Percentiles rank a stretch among this genome's conserved stretches.
Evolutionary conservation across 1,140 invertebrate species (phyloP).

Genomic region (Drosophila sucinea): DNA sequence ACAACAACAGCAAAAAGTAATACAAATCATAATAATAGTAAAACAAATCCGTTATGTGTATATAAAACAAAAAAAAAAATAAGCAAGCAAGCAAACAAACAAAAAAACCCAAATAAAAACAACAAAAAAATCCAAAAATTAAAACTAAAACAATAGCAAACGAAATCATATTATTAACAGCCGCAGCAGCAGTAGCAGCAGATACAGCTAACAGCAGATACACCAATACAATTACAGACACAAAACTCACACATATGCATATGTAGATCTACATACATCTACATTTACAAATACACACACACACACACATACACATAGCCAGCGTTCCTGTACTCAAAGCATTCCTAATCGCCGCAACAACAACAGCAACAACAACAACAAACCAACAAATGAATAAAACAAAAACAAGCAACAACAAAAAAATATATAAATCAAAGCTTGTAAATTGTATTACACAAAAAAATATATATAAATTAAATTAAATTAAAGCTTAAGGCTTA

Average conservation of each 20-base stretch:
- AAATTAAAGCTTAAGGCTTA: conserved; percentile 56
- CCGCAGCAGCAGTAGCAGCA: conserved; percentile 19
- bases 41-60: conserved; percentile 4
- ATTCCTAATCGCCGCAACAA: conserved; percentile 67
- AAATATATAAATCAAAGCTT: conserved; percentile 38
- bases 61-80: not conserved
- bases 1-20: not conserved
- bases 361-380: conserved; percentile 39
- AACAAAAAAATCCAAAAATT: conserved; percentile 25
- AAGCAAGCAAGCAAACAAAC: conserved; percentile 38
- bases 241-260: conserved; percentile 19
- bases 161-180: conserved; percentile 9
- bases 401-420: conserved; percentile 31
- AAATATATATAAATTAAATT: conserved; percentile 26
- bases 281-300: conserved; percentile 18
- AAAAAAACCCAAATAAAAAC: conserved; percentile 1
- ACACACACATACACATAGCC: conserved; percentile 50
- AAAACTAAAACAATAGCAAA: conserved; percentile 16
- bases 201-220: conserved; percentile 34
- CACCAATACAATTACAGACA: conserved; percentile 28
- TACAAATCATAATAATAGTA: not conserved
- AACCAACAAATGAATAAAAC: conserved; percentile 23
- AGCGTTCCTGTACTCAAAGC: conserved; percentile 80
- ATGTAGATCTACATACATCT: conserved; percentile 25
- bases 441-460: conserved; percentile 49